Base-by-base conservation (phyloP, 1,140 invertebrate genomes). In the Batillaria attramentaria region DNA sequence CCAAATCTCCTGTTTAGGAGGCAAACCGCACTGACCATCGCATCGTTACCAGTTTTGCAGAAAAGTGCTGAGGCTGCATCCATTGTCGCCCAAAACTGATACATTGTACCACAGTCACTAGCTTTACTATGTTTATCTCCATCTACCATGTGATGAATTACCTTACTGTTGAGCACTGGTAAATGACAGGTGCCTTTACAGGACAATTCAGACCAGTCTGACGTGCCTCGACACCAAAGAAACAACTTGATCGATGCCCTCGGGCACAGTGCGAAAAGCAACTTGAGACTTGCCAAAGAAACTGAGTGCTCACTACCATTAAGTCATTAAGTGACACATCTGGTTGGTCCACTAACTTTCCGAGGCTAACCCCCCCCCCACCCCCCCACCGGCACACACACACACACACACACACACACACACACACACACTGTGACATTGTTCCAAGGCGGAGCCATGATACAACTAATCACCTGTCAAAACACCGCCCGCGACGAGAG, bases 331-430 rank as follows among this genome's bases (percentile, higher is more conserved):
- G 24, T 50, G 10, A 10, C 46, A 50, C 24, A 10, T 24, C 10
- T 8, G 10, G 46, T 13, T 24, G 24, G 46, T 24, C 46, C 46
- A 50, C 46, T 50, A 24, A 10, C 10, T 24, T 8, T 50, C 46
- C 46, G 24, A 50, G 24, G 46, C 46, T 13, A 50, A 24, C 10
- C 24, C 46, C 46, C 24, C 10, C 46, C 24, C 24, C 28, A 65
- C 60, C 10, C 13, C 18, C 28, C 10, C 13, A 18, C 60, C 8
- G 6, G 31, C 13, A 65, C 60, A 33, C 60, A 65, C 60, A 65
- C 60, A 33, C 60, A 65, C 60, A 65, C 60, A 33, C 60, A 65
- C 60, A 65, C 20, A 65, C 20, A 33, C 18, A 33, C 60, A 65
- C 8, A 65, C 28, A 20, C 28, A n/a, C 28, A 20, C 28, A 33